Percentiles rank a stretch among this genome's conserved stretches.
Conservation (phyloP, 2,888 invertebrate genomes). For the Busseola fusca region DNA sequence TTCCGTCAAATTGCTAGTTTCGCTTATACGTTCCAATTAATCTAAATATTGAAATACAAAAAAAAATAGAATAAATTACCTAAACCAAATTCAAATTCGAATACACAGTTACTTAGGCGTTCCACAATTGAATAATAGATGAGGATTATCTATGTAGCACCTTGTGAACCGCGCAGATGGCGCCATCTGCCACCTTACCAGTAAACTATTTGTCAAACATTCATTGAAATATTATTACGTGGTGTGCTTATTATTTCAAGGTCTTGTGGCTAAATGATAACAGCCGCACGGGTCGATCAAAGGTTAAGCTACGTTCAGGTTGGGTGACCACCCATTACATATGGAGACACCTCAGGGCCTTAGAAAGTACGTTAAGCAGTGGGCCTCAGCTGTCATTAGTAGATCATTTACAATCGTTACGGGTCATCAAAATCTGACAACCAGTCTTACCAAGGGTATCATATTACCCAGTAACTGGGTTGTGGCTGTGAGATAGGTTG, state of each 20-base stretch:
- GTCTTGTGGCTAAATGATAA: too few species aligned
- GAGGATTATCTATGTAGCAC: conserved; percentile 3
- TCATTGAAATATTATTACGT: not conserved
- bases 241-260: not conserved
- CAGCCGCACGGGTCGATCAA: too few species aligned
- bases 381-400: too few species aligned
- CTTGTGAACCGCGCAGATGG: conserved; percentile 32
- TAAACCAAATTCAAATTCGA: conserved; percentile 18
- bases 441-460: too few species aligned
- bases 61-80: not conserved
- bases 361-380: too few species aligned
- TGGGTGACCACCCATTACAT: too few species aligned
- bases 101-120: not conserved
- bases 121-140: conserved; percentile 44
- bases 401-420: too few species aligned
- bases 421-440: too few species aligned
- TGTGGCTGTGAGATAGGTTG: too few species aligned
- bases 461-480: too few species aligned
- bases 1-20: conserved; percentile 1
- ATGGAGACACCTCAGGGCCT: too few species aligned
- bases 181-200: conserved; percentile 20
- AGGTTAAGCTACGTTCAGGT: too few species aligned
- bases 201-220: conserved; percentile 5
- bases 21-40: not conserved
- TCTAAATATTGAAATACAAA: not conserved